Base-by-base conservation (phyloP, 2,888 invertebrate species). In the Tolmerus cingulatus region DNA sequence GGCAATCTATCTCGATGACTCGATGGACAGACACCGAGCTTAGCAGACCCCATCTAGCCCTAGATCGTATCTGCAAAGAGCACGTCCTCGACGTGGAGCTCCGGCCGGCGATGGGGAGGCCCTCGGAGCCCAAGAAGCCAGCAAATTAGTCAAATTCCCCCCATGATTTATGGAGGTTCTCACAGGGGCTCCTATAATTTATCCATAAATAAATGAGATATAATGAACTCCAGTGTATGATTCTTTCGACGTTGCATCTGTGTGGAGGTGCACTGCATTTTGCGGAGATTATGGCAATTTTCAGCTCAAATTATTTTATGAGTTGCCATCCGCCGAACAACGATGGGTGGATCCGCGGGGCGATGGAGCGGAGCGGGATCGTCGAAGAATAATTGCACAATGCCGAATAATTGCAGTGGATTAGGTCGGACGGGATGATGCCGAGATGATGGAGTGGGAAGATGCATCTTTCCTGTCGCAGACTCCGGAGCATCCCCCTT, bases 121-220 rank as follows among this genome's bases (percentile, higher is more conserved):
- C 40, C 40, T 74, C 34, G 30, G 27, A 74, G 74, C 51, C 86
- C 86, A 77, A 86, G 86, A 77, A 86, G 66, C 87, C 51, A 81
- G 79, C 57, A 79, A 79, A 87, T 87, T 87, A 87, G 87, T 87
- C 87, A 87, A 87, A 87, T 79, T 87, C 79, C 87, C 66, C 66
- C 55, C 66, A 87, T 87, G 87, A 87, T 87, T 87, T 87, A 87
- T 87, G 79, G 79, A 0, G 79, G 87, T 87, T 87, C 87, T 87
- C 87, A 87, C 87, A 87, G 87, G 79, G 87, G 79, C 79, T 87
- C 87, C 87, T 87, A 87, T 87, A 87, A 87, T 87, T 87, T 87
- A 87, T 87, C 86, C 86, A 86, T 86, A 86, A 86, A 87, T 87
- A 87, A 87, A 87, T 87, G 87, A 87, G 87, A 87, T 87, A 87